Percentiles rank a stretch among this genome's conserved stretches.
phyloP scores from a whole-genome alignment of 2,113 vertebrate species.

The Semicossyphus pulcher region DNA sequence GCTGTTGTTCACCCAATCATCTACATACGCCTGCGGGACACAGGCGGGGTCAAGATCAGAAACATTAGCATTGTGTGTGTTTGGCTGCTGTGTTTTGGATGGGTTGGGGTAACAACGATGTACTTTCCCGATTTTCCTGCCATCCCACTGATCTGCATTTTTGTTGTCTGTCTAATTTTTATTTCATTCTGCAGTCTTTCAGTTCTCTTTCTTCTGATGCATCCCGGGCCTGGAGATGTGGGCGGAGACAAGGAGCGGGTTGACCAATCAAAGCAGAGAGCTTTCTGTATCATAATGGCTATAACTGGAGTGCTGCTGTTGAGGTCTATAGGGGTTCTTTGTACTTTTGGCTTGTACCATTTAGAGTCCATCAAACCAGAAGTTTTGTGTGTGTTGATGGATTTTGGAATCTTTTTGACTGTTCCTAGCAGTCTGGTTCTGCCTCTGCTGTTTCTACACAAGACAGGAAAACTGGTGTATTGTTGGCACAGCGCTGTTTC shows the following conservation, averaged over 20 bases:
- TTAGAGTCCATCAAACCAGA: rapidly evolving
- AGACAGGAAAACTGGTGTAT: neutral
- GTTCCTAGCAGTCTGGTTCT: conserved; percentile 43
- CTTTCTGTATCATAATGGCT: conserved; percentile 4
- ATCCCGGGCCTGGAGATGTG: neutral
- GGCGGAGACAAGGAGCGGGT: neutral
- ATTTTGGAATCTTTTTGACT: rapidly evolving
- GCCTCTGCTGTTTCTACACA: conserved; percentile 52
- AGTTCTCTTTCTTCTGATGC: neutral
- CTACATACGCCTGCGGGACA: neutral
- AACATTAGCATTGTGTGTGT: conserved; percentile 1
- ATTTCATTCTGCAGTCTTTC: conserved; percentile 3
- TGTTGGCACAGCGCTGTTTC: neutral
- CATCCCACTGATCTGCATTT: rapidly evolving
- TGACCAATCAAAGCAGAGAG: conserved; percentile 2
- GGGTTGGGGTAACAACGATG: rapidly evolving
- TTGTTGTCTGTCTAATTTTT: rapidly evolving
- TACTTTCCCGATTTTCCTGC: rapidly evolving
- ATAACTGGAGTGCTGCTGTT: conserved; percentile 27
- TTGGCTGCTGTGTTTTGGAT: conserved; percentile 31
- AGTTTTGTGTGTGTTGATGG: rapidly evolving
- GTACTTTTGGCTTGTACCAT: neutral
- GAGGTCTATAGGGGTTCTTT: neutral
- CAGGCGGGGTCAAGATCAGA: conserved; percentile 4
- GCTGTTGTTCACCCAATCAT: conserved; percentile 38